Conservation (phyloP, 2,888 invertebrate species). For the Rhingia rostrata region DNA sequence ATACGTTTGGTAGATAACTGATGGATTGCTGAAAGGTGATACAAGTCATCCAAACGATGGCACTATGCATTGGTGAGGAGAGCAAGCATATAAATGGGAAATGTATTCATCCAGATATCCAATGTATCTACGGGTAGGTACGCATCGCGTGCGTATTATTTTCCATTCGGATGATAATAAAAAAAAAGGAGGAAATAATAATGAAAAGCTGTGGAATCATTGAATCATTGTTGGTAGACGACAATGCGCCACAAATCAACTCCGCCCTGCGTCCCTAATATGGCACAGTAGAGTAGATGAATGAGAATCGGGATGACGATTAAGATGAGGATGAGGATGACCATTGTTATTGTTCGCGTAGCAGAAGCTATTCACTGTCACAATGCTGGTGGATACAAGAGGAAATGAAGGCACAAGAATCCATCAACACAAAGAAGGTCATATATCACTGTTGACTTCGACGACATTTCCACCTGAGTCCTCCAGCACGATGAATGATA, state of each 20-base stretch:
- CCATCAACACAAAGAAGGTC: constrained; percentile 70
- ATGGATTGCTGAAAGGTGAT: constrained; percentile 62
- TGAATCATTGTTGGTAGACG: constrained; percentile 64
- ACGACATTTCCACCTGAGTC: constrained; percentile 72
- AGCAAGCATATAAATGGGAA: constrained; percentile 3
- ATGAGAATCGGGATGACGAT: constrained; percentile 53
- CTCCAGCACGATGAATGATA: constrained; percentile 35
- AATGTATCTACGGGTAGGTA: background rate
- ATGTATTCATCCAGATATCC: constrained; percentile 4
- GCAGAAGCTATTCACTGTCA: constrained; percentile 66
- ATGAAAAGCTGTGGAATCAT: constrained; percentile 52
- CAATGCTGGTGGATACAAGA: constrained; percentile 34
- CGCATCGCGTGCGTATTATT: constrained; percentile 2
- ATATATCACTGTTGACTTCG: constrained; percentile 69
- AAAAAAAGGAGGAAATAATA: background rate
- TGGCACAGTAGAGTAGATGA: constrained; percentile 4
- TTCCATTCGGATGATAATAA: constrained; percentile 20
- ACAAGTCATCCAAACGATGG: constrained; percentile 55
- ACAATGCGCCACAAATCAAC: constrained; percentile 72
- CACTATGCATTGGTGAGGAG: background rate
- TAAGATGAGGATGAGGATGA: no score
- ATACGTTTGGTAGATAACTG: constrained; percentile 63
- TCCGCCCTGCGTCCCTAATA: constrained; percentile 58
- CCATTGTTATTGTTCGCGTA: constrained; percentile 42
- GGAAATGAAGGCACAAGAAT: constrained; percentile 49